Evolutionary conservation across 2,888 invertebrate genomes (phyloP).

Genomic region (Megamerina dolium): DNA sequence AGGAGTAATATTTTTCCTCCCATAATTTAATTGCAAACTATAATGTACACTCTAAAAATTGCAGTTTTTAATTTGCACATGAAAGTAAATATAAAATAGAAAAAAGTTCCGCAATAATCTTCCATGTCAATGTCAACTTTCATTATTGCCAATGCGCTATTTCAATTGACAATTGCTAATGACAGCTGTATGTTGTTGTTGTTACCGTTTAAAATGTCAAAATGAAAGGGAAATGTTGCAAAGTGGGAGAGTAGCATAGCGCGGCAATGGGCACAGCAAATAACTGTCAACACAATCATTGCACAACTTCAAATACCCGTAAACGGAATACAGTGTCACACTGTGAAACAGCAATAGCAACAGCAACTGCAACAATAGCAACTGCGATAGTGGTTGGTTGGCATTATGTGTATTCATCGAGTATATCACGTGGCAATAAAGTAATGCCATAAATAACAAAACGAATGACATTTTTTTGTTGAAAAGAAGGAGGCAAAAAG

Average conservation of each 20-base stretch:
- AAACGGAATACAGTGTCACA: background rate
- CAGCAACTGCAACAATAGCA: slow-evolving; percentile 3
- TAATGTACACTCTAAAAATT: no score
- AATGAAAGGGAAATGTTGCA: slow-evolving; percentile 1
- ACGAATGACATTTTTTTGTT: slow-evolving; percentile 1
- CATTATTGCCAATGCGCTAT: no score
- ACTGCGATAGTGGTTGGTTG: no score
- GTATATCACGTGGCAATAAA: slow-evolving; percentile 22
- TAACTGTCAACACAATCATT: slow-evolving; percentile 8
- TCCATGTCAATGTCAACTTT: no score
- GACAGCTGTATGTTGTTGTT: slow-evolving; percentile 6
- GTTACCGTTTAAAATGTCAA: slow-evolving; percentile 3
- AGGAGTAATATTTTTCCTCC: no score
- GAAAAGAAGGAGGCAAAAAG: slow-evolving; percentile 5
- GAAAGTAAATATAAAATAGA: no score
- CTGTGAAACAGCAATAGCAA: slow-evolving; percentile 2
- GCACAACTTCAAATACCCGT: slow-evolving; percentile 1
- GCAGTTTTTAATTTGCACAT: no score
- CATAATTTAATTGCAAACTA: no score
- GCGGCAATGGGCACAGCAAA: no score
- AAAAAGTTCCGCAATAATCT: no score
- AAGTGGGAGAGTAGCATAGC: background rate
- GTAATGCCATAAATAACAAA: slow-evolving; percentile 16
- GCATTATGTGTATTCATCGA: no score
- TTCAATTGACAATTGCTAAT: slow-evolving; percentile 10